Evolutionary conservation across 1,140 invertebrate genomes (phyloP).

Genomic region (Drosophila pachea): DNA sequence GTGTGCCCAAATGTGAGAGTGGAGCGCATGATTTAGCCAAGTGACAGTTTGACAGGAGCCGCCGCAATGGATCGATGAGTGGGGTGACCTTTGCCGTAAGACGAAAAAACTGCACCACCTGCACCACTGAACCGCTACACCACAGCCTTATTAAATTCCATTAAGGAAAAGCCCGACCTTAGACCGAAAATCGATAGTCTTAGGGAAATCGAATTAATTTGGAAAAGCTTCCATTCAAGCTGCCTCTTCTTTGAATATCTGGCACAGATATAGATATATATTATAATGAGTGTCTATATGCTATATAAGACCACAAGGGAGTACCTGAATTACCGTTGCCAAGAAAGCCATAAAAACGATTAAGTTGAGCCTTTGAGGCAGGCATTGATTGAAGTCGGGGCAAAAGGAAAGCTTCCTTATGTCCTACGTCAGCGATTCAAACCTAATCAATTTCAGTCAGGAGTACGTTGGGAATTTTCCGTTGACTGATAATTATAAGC

Average conservation of each 20-base stretch:
- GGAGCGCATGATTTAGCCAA: conserved; percentile 57
- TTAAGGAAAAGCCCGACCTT: background rate
- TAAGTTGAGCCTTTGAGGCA: background rate
- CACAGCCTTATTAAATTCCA: background rate
- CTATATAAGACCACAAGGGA: too few species aligned
- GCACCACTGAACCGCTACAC: background rate
- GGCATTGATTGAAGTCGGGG: background rate
- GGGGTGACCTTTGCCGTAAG: conserved; percentile 12
- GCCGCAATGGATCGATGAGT: conserved; percentile 22
- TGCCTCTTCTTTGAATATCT: too few species aligned
- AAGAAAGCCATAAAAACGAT: conserved; percentile 6
- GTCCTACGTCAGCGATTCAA: conserved; percentile 8
- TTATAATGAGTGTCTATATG: too few species aligned
- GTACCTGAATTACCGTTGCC: too few species aligned
- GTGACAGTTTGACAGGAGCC: conserved; percentile 50
- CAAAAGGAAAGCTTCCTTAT: background rate
- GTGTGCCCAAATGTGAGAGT: conserved; percentile 51
- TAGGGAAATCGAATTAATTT: background rate
- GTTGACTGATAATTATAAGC: conserved; percentile 56
- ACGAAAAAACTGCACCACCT: background rate
- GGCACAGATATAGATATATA: too few species aligned
- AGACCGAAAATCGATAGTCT: background rate
- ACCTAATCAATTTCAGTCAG: conserved; percentile 47
- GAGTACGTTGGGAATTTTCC: conserved; percentile 60
- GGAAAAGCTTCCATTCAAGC: background rate